Conservation (phyloP, 2,797 vertebrate species). For the Chaetophractus vellerosus region DNA sequence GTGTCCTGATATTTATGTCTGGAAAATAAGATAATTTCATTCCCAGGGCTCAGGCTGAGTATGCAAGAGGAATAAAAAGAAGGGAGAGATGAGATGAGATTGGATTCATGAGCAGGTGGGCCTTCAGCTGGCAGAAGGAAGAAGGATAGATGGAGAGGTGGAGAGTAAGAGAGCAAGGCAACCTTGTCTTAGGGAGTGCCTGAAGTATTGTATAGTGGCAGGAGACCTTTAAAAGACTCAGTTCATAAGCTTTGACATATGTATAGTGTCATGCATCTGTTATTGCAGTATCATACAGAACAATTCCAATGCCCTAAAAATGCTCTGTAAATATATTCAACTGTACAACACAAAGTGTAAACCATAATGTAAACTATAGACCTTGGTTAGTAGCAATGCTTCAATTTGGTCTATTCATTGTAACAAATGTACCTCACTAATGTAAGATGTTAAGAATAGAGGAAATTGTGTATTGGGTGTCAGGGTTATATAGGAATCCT, state of each 20-base stretch:
- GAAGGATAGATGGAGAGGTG: background rate
- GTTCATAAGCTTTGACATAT: background rate
- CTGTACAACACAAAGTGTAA: too few relatives aligned
- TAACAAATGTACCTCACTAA: too few relatives aligned
- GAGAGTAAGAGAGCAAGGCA: background rate
- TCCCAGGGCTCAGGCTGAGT: background rate
- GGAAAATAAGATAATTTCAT: constrained; percentile 37
- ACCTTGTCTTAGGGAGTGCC: background rate
- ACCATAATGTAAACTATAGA: too few relatives aligned
- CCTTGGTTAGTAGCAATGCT: too few relatives aligned
- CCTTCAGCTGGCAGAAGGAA: background rate
- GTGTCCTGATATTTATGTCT: constrained; percentile 49
- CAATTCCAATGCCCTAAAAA: too few relatives aligned
- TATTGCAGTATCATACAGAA: too few relatives aligned
- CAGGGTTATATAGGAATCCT: too few relatives aligned
- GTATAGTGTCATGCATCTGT: too few relatives aligned
- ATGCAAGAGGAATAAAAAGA: background rate
- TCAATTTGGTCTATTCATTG: too few relatives aligned
- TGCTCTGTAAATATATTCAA: too few relatives aligned
- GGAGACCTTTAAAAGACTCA: background rate
- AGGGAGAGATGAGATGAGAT: background rate
- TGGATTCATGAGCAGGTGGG: background rate
- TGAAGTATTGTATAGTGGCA: background rate
- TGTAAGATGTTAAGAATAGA: too few relatives aligned
- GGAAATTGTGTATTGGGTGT: too few relatives aligned